Evolutionary conservation across 1,140 invertebrate species (phyloP).

Genomic region (Drosophila oshimai): DNA sequence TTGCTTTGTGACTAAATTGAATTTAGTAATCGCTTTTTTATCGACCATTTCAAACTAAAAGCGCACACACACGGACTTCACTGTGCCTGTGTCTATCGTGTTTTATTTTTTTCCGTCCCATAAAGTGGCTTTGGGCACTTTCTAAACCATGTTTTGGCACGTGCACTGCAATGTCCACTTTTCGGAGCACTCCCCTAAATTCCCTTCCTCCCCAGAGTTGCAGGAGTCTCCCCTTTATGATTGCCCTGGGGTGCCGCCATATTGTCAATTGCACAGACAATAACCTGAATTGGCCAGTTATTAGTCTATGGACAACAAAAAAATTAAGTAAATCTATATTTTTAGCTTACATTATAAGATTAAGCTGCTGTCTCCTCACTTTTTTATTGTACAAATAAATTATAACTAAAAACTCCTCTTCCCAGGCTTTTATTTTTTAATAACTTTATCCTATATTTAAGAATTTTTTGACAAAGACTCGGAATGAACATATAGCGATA

Average conservation of each 20-base stretch:
- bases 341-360: neutral
- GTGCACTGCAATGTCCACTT: conserved; percentile 14
- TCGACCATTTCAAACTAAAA: conserved; percentile 44
- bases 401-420: too few species aligned
- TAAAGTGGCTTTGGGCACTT: conserved; percentile 31
- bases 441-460: too few species aligned
- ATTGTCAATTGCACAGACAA: conserved; percentile 33
- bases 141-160: conserved; percentile 45
- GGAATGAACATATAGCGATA: too few species aligned
- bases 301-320: conserved; percentile 1
- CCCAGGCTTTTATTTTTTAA: too few species aligned
- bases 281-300: conserved; percentile 25
- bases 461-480: too few species aligned
- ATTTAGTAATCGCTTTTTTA: conserved; percentile 79
- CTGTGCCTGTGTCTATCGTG: neutral
- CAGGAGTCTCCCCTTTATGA: conserved; percentile 15
- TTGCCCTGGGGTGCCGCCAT: conserved; percentile 11
- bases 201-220: neutral
- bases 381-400: too few species aligned
- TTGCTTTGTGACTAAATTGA: conserved; percentile 79
- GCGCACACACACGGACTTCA: neutral
- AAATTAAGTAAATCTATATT: neutral
- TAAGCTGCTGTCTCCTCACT: too few species aligned
- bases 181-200: neutral
- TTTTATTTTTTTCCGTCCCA: conserved; percentile 1